Base-by-base conservation (phyloP, 2,113 vertebrate genomes). In the Barbus barbus region DNA sequence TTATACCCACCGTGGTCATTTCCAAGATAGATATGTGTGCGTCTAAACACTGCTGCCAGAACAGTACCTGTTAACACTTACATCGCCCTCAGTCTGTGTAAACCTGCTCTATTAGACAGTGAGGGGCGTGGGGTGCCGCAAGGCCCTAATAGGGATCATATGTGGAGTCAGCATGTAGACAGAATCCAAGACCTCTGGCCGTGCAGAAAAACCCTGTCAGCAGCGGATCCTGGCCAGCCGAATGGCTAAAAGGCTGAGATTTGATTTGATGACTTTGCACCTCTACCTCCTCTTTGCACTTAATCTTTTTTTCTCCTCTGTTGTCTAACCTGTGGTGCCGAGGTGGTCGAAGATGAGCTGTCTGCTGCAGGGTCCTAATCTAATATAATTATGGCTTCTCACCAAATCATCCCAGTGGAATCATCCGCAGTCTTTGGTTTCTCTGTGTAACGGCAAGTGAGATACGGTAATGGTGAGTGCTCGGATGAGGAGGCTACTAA, bases 81-180 rank as follows among this genome's bases (percentile, higher is more conserved):
- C 74, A 60, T 83, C 58, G 79, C 73, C 24, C 72, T 46, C 67
- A 76, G 69, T 78, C 44, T 53, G 61, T 77, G 69, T 16, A 71
- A 61, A 46, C 60, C 74, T 71, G 31, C 83, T 41, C 65, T 56
- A 56, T 74, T 81, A 72, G 67, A 85, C 72, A 78, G 65, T 80
- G 84, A 85, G 85, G 89, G 90, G 89, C 86, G 87, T 89, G 79
- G 91, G 79, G 89, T 92, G 91, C 90, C 88, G 88, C 89, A 89
- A 91, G 92, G 89, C 90, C 89, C 88, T 94, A 94, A 94, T 93
- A 91, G 91, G 90, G 92, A 94, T 94, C 94, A 94, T 93, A 92
- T 94, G 93, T 94, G n/a, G n/a, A 93, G 91, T 93, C 92, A 93
- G 93, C 90, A 31, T 86, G 90, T 89, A 93, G 90, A 93, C 92